These are phyloP conservation scores for Beroe forskalii DNA, from an alignment of 37 sponge, comb jelly and placozoan genomes.

Conservation along the genomic window DNA sequence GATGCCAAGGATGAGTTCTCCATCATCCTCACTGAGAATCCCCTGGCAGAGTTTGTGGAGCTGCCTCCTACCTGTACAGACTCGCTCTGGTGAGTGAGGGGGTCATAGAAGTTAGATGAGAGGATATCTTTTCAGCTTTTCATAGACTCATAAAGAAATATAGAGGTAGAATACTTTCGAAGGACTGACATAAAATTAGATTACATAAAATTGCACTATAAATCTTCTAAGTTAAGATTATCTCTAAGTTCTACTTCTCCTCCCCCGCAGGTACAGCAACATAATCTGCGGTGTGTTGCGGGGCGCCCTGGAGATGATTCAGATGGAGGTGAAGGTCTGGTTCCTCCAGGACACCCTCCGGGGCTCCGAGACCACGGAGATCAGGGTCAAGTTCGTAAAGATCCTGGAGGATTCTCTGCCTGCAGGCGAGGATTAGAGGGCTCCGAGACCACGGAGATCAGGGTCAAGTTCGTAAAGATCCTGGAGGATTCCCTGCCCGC, in stretches of 20 bases:
- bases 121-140: too few species aligned
- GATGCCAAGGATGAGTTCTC: constrained; percentile 78
- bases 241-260: too few species aligned
- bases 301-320: constrained; percentile 96
- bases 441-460: constrained; percentile 87
- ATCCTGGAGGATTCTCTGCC: constrained; percentile 97
- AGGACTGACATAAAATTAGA: too few species aligned
- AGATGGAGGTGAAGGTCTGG: constrained; percentile 85
- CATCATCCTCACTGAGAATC: constrained; percentile 87
- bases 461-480: constrained; percentile 86
- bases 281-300: constrained; percentile 90
- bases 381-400: constrained; percentile 84
- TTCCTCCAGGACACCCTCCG: constrained; percentile 87
- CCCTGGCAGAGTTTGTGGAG: constrained; percentile 96
- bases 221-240: too few species aligned
- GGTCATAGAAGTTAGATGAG: too few species aligned
- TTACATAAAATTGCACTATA: too few species aligned
- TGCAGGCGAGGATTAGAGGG: constrained; percentile 93
- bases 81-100: constrained; percentile 1
- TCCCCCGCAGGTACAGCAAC: constrained; percentile 90
- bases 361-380: constrained; percentile 91
- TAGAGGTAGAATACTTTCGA: too few species aligned
- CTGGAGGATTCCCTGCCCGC: constrained; percentile 97
- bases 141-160: too few species aligned
- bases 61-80: constrained; percentile 70